These are phyloP conservation scores for Marmota flaviventris DNA, from an alignment of 2,113 vertebrate genomes.

Conservation along the genomic window DNA sequence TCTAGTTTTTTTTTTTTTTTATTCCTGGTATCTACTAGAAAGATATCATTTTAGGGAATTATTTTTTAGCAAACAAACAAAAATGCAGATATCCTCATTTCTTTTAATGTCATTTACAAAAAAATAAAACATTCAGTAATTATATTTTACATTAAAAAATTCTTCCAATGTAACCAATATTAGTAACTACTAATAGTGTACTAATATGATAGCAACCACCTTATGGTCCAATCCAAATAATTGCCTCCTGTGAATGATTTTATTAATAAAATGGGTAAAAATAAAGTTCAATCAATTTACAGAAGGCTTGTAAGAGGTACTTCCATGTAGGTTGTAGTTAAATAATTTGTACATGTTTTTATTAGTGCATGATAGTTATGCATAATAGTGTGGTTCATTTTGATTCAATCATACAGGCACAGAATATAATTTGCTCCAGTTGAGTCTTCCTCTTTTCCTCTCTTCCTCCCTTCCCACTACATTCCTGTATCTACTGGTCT, in stretches of 20 bases:
- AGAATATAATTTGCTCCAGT: too few species aligned
- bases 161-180: neutral
- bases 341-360: neutral
- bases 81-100: neutral
- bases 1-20: neutral
- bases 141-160: neutral
- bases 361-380: too few species aligned
- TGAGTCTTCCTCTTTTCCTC: too few species aligned
- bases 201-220: too few species aligned
- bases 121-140: neutral
- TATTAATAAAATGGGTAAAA: neutral
- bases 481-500: too few species aligned
- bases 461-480: too few species aligned
- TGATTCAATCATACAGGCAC: too few species aligned
- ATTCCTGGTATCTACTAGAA: neutral
- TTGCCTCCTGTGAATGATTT: neutral
- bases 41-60: neutral
- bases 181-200: neutral
- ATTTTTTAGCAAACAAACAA: neutral
- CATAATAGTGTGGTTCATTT: too few species aligned
- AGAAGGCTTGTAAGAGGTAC: neutral
- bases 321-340: neutral
- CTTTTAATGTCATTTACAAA: neutral
- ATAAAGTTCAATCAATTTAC: neutral
- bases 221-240: neutral